phyloP scores from a whole-genome alignment of 2,888 invertebrate genomes.

The Xestia sexstrigata region DNA sequence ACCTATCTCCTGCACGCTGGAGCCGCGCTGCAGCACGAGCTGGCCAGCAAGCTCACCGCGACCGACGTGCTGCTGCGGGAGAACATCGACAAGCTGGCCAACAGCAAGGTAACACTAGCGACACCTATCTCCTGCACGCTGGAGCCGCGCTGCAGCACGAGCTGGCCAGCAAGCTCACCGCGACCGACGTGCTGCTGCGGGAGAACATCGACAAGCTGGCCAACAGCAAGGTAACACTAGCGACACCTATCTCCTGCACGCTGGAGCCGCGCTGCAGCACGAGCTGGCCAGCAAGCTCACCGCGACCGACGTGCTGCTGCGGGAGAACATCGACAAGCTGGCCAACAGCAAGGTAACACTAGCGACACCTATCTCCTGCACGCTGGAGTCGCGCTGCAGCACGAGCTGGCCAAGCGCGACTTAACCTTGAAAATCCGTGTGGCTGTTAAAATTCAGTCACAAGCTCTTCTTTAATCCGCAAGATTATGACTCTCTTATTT shows the following conservation, averaged over 20 bases:
- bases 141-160: conserved; percentile 93
- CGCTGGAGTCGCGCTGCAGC: too few relatives aligned
- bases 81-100: conserved; percentile 94
- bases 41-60: conserved; percentile 93
- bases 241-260: too few relatives aligned
- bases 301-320: conserved; percentile 93
- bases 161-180: conserved; percentile 93
- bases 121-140: too few relatives aligned
- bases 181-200: conserved; percentile 93
- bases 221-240: conserved; percentile 96
- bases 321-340: conserved; percentile 95
- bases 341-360: conserved; percentile 96
- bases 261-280: conserved; percentile 92
- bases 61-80: conserved; percentile 95
- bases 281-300: conserved; percentile 94
- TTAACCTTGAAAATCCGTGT: background rate
- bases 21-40: conserved; percentile 93
- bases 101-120: conserved; percentile 96
- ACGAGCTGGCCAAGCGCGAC: background rate
- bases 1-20: too few relatives aligned
- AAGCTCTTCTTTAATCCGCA: background rate
- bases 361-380: too few relatives aligned
- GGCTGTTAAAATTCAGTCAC: background rate
- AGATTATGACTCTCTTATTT: background rate
- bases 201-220: conserved; percentile 95